Evolutionary conservation across 2,797 vertebrate species (phyloP).

Genomic region (Antennarius maculatus): DNA sequence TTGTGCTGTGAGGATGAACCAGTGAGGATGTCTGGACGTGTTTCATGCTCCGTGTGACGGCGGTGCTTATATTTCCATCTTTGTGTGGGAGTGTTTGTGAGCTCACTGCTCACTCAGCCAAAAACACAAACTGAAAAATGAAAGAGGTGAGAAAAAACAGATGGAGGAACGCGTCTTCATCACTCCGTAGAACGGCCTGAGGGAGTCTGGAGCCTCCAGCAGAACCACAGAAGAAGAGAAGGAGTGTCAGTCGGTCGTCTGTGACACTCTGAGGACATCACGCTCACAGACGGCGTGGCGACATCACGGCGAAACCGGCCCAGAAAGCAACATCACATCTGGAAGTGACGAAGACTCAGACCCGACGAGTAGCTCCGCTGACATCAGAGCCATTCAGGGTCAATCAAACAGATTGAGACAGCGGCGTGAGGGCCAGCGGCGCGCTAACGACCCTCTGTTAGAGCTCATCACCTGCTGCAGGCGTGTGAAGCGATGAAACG

Average conservation of each 20-base stretch:
- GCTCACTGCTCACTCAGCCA: slow-evolving; percentile 33
- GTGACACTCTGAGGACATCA: slow-evolving; percentile 5
- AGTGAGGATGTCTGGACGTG: slow-evolving; percentile 51
- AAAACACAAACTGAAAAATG: slow-evolving; percentile 28
- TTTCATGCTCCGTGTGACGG: slow-evolving; percentile 43
- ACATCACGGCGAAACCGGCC: background rate
- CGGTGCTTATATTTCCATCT: slow-evolving; percentile 48
- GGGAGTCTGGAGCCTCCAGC: slow-evolving; percentile 19
- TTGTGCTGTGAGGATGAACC: slow-evolving; percentile 44
- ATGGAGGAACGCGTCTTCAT: slow-evolving; percentile 36
- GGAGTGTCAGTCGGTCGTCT: slow-evolving; percentile 1
- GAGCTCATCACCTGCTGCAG: too few species aligned
- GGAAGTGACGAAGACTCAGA: too few species aligned
- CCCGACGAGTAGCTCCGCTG: too few species aligned
- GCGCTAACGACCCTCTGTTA: too few species aligned
- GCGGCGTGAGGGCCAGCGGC: too few species aligned
- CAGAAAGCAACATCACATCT: background rate
- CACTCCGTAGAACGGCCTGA: slow-evolving; percentile 13
- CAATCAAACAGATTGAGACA: too few species aligned
- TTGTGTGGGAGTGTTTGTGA: slow-evolving; percentile 56
- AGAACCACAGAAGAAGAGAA: slow-evolving; percentile 9
- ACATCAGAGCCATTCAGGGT: too few species aligned
- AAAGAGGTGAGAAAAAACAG: slow-evolving; percentile 48
- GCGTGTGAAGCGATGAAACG: too few species aligned
- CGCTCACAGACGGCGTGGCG: background rate